Conservation (phyloP, 2,888 invertebrate species). For the Andrena trimmerana region DNA sequence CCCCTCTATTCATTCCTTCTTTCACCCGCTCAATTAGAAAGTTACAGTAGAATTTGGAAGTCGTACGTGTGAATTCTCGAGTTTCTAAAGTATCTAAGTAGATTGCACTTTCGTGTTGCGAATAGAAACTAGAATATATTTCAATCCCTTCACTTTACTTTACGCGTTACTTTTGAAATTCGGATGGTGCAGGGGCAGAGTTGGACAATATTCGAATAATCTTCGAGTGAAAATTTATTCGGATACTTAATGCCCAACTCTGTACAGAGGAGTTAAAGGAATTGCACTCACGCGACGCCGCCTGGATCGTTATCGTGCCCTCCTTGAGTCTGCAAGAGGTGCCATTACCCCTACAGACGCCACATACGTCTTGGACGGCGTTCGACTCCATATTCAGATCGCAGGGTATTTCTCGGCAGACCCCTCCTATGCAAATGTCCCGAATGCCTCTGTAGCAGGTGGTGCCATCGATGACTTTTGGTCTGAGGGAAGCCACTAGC, state of each 20-base stretch:
- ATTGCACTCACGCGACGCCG: conserved; percentile 63
- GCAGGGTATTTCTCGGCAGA: conserved; percentile 86
- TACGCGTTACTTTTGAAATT: too few relatives aligned
- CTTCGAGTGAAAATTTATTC: too few relatives aligned
- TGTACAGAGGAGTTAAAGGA: not conserved
- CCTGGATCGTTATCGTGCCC: conserved; percentile 84
- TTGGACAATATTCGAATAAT: too few relatives aligned
- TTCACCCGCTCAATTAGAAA: not conserved
- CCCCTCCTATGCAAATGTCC: conserved; percentile 87
- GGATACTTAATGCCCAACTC: too few relatives aligned
- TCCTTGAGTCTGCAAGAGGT: conserved; percentile 85
- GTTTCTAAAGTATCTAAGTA: too few relatives aligned
- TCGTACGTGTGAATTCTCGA: too few relatives aligned
- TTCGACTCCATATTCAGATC: conserved; percentile 86
- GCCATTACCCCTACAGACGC: conserved; percentile 89
- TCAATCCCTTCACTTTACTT: too few relatives aligned
- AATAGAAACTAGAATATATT: too few relatives aligned
- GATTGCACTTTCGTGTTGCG: too few relatives aligned
- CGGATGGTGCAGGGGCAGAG: too few relatives aligned
- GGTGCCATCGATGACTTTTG: conserved; percentile 86
- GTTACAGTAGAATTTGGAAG: not conserved
- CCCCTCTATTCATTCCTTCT: not conserved
- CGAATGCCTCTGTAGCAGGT: conserved; percentile 86
- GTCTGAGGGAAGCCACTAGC: conserved; percentile 83
- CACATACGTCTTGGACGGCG: conserved; percentile 88